Conservation (phyloP, 2,888 invertebrate species). For the Tipula vernalis region DNA sequence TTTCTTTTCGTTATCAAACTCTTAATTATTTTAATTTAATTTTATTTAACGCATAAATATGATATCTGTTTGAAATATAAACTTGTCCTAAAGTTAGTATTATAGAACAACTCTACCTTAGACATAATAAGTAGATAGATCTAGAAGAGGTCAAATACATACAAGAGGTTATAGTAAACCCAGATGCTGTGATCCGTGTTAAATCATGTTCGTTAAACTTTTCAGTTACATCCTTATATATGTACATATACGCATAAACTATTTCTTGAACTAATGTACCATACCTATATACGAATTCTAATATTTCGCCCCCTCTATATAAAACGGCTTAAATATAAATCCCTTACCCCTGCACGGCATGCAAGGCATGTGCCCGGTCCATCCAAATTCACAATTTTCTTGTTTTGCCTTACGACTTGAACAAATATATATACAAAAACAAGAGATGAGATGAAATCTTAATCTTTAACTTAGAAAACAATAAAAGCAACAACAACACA, state of each 20-base stretch:
- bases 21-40: too few species aligned
- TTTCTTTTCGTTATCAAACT: too few species aligned
- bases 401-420: background rate
- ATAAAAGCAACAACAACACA: background rate
- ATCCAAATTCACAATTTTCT: background rate
- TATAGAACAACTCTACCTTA: too few species aligned
- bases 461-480: conserved; percentile 4
- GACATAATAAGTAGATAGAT: too few species aligned
- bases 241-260: background rate
- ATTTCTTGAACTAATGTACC: background rate
- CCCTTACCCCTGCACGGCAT: background rate
- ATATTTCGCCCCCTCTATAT: background rate
- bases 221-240: background rate
- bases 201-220: background rate
- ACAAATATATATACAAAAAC: background rate
- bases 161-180: background rate
- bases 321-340: background rate
- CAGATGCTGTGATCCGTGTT: background rate
- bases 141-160: too few species aligned
- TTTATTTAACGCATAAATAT: too few species aligned
- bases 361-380: background rate
- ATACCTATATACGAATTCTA: background rate
- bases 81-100: too few species aligned
- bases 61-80: too few species aligned
- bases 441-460: background rate